These are phyloP conservation scores for Diaphora mendica DNA, from an alignment of 2,888 invertebrate species.

Conservation along the genomic window DNA sequence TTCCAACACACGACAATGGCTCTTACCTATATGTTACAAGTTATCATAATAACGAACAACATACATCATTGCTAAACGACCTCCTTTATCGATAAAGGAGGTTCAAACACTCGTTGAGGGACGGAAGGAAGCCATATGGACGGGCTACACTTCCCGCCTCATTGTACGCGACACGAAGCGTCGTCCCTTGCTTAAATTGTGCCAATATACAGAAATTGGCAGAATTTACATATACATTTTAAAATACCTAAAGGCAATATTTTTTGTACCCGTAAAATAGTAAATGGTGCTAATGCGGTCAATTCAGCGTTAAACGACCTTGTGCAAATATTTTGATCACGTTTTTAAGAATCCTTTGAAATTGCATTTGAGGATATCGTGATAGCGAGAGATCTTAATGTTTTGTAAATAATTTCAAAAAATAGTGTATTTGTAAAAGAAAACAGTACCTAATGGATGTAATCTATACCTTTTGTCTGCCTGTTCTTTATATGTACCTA, in stretches of 20 bases:
- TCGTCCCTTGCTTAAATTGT: conserved; percentile 15
- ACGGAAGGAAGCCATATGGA: conserved; percentile 59
- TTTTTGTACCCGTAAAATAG: not conserved
- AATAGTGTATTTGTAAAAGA: not conserved
- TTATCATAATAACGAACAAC: not conserved
- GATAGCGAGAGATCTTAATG: not conserved
- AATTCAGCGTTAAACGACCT: not conserved
- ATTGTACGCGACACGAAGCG: conserved; percentile 22
- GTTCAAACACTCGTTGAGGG: conserved; percentile 29
- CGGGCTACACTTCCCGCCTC: conserved; percentile 48
- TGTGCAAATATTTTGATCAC: not conserved
- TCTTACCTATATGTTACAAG: not conserved
- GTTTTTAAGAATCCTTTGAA: not conserved
- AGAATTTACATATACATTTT: conserved; percentile 6
- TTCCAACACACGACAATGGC: not conserved
- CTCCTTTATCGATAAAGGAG: conserved; percentile 15
- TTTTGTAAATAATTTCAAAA: not conserved
- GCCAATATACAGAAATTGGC: not conserved
- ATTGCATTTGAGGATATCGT: not conserved
- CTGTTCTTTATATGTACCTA: not conserved
- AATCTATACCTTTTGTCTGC: not conserved
- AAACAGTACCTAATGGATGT: not conserved
- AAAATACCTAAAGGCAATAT: not conserved
- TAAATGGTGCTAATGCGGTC: not conserved
- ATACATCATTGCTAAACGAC: conserved; percentile 2